These are phyloP conservation scores for Drosophila kanekoi DNA, from an alignment of 2,888 invertebrate genomes.

Conservation along the genomic window DNA sequence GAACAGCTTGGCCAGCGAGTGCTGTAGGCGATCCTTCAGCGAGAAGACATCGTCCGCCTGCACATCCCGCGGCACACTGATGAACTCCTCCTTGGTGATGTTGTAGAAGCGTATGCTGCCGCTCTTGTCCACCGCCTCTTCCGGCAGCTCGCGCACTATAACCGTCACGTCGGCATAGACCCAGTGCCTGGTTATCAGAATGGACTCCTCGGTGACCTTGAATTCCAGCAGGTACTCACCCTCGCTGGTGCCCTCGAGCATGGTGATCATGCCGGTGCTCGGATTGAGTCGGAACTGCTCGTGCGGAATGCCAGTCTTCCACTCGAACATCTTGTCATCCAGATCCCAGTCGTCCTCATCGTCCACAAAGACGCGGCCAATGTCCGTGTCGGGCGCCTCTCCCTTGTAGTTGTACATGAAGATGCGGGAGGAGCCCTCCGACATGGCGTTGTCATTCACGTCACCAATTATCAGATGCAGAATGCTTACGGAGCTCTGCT, in stretches of 20 bases:
- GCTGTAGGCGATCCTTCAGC: conserved; percentile 85
- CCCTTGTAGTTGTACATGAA: conserved; percentile 98
- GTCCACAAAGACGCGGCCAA: conserved; percentile 94
- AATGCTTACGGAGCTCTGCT: conserved; percentile 92
- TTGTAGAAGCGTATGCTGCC: conserved; percentile 95
- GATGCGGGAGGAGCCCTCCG: conserved; percentile 94
- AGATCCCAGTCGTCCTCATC: conserved; percentile 99
- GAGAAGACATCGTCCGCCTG: conserved; percentile 80
- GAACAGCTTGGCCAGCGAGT: conserved; percentile 89
- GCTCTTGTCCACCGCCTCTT: conserved; percentile 96
- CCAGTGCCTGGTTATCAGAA: conserved; percentile 87
- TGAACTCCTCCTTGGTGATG: conserved; percentile 94
- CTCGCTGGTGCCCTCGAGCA: conserved; percentile 91
- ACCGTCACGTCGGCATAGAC: conserved; percentile 95
- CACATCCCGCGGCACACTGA: conserved; percentile 86
- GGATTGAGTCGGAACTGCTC: conserved; percentile 90
- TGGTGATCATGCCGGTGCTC: conserved; percentile 94
- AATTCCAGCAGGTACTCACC: conserved; percentile 92
- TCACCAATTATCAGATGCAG: conserved; percentile 97
- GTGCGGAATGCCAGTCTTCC: conserved; percentile 86
- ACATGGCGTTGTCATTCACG: conserved; percentile 96
- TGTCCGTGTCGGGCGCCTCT: conserved; percentile 91
- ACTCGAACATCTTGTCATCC: conserved; percentile 94
- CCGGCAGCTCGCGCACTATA: conserved; percentile 93
- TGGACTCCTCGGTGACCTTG: conserved; percentile 89